Evolutionary conservation across 1,140 invertebrate species (phyloP).

Genomic region (Aphaenogaster ashmeadi): DNA sequence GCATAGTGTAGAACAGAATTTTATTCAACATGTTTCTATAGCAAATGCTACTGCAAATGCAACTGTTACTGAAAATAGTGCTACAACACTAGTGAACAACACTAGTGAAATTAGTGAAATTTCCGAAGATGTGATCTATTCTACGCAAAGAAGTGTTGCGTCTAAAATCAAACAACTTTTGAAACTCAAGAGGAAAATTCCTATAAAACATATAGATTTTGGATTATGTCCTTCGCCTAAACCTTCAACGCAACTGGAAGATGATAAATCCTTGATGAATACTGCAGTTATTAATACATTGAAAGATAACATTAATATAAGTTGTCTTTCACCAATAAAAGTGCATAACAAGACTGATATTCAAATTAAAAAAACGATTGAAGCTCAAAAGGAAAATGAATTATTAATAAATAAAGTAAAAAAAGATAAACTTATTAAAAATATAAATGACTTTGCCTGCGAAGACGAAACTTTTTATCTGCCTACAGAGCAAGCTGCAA

Average conservation of each 20-base stretch:
- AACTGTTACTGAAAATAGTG: not conserved
- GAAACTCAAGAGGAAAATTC: slow-evolving; percentile 41
- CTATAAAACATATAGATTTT: not conserved
- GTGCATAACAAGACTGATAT: not conserved
- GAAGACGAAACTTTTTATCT: slow-evolving; percentile 76
- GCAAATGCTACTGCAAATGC: not conserved
- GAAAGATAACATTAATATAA: not conserved
- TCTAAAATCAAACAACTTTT: slow-evolving; percentile 11
- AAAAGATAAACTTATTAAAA: not conserved
- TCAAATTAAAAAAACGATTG: not conserved
- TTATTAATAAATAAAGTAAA: not conserved
- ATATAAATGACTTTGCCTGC: not conserved
- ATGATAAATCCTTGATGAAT: not conserved
- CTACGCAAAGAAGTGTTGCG: slow-evolving; percentile 23
- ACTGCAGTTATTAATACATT: not conserved
- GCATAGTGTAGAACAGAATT: not conserved
- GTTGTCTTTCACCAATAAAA: not conserved
- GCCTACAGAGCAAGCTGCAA: slow-evolving; percentile 58
- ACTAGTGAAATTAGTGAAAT: not conserved
- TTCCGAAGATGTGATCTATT: slow-evolving; percentile 64
- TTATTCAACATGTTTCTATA: not conserved
- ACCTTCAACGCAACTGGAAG: not conserved
- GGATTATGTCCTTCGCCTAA: not conserved
- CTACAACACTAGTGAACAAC: not conserved
- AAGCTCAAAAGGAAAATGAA: not conserved